Conservation (phyloP, 2,888 invertebrate species). For the Philereme transversata region DNA sequence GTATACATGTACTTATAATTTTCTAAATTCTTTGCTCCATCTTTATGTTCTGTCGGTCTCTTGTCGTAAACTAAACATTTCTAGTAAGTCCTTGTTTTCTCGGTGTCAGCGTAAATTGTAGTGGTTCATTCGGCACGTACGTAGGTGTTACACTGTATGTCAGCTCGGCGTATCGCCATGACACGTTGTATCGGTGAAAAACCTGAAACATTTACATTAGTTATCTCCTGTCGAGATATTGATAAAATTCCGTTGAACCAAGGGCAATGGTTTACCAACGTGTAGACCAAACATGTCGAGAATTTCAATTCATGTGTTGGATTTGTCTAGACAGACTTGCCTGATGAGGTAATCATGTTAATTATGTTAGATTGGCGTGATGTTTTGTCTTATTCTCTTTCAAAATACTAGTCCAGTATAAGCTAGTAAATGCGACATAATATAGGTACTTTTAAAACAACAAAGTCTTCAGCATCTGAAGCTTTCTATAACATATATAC, state of each 20-base stretch:
- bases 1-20: too few species aligned
- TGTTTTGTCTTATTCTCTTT: neutral
- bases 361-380: conserved; percentile 7
- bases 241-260: conserved; percentile 23
- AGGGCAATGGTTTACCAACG: conserved; percentile 12
- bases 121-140: conserved; percentile 88
- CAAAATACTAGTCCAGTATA: neutral
- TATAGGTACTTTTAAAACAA: neutral
- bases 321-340: conserved; percentile 9
- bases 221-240: conserved; percentile 23
- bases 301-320: neutral
- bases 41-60: neutral
- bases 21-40: conserved; percentile 8
- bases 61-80: neutral
- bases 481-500: too few species aligned
- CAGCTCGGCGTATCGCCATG: conserved; percentile 87
- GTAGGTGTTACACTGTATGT: conserved; percentile 89
- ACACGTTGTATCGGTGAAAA: conserved; percentile 87
- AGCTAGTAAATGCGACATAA: too few species aligned
- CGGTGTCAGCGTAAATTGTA: conserved; percentile 86
- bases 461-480: too few species aligned
- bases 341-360: conserved; percentile 12
- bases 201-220: conserved; percentile 78
- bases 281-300: conserved; percentile 7
- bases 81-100: conserved; percentile 41